Percentiles rank a stretch among this genome's conserved stretches.
Evolutionary conservation across 2,888 invertebrate species (phyloP).

Genomic region (Agrilus biguttatus): DNA sequence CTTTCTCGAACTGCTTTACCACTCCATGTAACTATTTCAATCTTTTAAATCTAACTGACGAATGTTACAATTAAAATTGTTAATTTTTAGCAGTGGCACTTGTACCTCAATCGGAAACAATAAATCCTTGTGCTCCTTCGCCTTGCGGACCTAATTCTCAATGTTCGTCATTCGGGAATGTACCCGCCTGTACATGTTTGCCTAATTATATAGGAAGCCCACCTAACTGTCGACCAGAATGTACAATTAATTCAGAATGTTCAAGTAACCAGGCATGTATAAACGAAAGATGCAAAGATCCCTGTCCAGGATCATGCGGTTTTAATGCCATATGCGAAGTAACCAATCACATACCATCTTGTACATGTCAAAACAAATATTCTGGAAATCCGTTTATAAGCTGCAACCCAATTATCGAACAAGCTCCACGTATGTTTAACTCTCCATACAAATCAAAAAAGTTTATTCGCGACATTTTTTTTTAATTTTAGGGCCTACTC

Average conservation of each 20-base stretch:
- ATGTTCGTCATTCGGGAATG: slow-evolving; percentile 45
- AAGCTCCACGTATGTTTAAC: slow-evolving; percentile 15
- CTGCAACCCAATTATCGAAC: slow-evolving; percentile 35
- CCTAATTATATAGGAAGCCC: slow-evolving; percentile 35
- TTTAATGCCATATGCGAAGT: slow-evolving; percentile 38
- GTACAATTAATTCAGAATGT: slow-evolving; percentile 39
- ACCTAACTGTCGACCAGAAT: slow-evolving; percentile 37
- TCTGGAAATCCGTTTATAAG: slow-evolving; percentile 44
- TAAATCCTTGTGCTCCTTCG: slow-evolving; percentile 48
- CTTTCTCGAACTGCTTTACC: slow-evolving; percentile 37
- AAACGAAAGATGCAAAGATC: slow-evolving; percentile 38
- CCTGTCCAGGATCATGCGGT: slow-evolving; percentile 42
- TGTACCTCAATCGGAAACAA: slow-evolving; percentile 22
- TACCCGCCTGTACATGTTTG: slow-evolving; percentile 37
- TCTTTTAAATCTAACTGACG: slow-evolving; percentile 23
- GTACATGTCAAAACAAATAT: slow-evolving; percentile 36
- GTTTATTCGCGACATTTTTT: too few species aligned
- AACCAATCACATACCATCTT: slow-evolving; percentile 43
- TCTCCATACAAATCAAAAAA: slow-evolving; percentile 12
- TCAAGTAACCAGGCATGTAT: slow-evolving; percentile 38
- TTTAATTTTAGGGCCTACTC: too few species aligned
- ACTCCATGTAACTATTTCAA: slow-evolving; percentile 22
- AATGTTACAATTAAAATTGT: background rate
- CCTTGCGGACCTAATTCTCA: slow-evolving; percentile 64
- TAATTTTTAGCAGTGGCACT: too few species aligned